Evolutionary conservation across 1,140 invertebrate genomes (phyloP), one percentile per base, ranked within the genome.

Genomic region (Achatina immaculata): DNA sequence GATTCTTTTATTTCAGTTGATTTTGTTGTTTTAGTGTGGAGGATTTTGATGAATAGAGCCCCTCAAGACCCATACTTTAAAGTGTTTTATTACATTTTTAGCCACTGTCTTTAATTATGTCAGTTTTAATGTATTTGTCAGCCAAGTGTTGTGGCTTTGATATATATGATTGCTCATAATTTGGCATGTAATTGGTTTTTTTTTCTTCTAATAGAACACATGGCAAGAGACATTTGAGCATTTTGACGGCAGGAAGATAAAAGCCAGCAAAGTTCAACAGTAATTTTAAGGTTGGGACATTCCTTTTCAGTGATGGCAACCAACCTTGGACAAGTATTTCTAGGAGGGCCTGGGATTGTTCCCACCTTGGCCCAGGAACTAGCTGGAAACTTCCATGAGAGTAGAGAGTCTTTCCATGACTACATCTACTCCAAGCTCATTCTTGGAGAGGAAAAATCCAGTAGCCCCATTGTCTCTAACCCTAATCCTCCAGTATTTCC

Each of bases 341-440:
- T 80, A 31, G 78, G 78, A 21, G 66, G 7, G 1, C 66, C 28
- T 48, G 68, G 66, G 31, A 80, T 80, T 16, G 24, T 48, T 36
- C 43, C 65, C 7, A 45, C 78, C 4, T 45, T 80, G 14, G 78
- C 68, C 28, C 78, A 80, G 45, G 78, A 80, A 36, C 43, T 80
- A 11, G 28, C 66, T 16, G 48, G 78, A 19, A 80, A 71, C 68
- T 80, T 71, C 45, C 76, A 78, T 55, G 78, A 80, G 16, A 66
- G 24, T 36, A 38, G 78, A 34, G 78, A 80, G 48, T 55, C 78
- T 16, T 80, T 80, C 68, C 78, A 80, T 48, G 66, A 80, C 78
- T 72, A 72, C 78, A 80, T 71, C 38, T 78, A 78, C 65, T 68
- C 76, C 36, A 78, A 78, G 48, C 62, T 78, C 42, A 69, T 80